Base-by-base conservation (phyloP, 1,140 invertebrate species). In the Sinella curviseta region DNA sequence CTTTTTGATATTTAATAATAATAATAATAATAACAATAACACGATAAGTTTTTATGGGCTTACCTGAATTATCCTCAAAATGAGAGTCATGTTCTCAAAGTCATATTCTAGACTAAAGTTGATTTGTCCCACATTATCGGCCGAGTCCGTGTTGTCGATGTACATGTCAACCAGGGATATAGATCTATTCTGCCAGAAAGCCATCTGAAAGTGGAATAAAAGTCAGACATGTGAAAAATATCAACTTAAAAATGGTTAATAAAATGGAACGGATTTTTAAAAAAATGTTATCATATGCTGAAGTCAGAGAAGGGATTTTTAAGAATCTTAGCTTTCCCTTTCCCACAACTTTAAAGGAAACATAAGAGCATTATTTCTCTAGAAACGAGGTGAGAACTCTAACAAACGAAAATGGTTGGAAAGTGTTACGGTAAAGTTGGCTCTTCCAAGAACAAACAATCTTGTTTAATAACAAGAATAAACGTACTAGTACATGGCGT, bases 31-130 rank as follows among this genome's bases (percentile, higher is more conserved):
- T 24, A 60, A 26, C 12, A 60, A 60, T 3, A 60, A n/a, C n/a
- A n/a, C n/a, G n/a, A n/a, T n/a, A n/a, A n/a, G n/a, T n/a, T n/a
- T n/a, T n/a, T n/a, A 65, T 14, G 57, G 36, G 87, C 88, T 90
- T 87, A 94, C 94, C 91, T 96, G 94, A 85, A 96, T 92, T 84
- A 97, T 95, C 88, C 93, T 93, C 81, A 97, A 88, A 82, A 97
- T 95, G 84, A 97, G 91, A 65, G 95, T 97, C 80, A 94, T 95
- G 84, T 95, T 95, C 88, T 96, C 95, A 88, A 97, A 97, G 88
- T 98, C 95, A 87, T 98, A 98, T 87, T 96, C 95, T 84, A 98
- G 88, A 65, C 94, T 95, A 88, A 98, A 96, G 87, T 98, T 95
- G 84, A 98, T 96, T 88, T 96, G 94, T 28, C 95, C 95, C 79